Evolutionary conservation across 2,888 invertebrate genomes (phyloP), one percentile per base, ranked within the genome.

Genomic region (Lasioglossum morio): DNA sequence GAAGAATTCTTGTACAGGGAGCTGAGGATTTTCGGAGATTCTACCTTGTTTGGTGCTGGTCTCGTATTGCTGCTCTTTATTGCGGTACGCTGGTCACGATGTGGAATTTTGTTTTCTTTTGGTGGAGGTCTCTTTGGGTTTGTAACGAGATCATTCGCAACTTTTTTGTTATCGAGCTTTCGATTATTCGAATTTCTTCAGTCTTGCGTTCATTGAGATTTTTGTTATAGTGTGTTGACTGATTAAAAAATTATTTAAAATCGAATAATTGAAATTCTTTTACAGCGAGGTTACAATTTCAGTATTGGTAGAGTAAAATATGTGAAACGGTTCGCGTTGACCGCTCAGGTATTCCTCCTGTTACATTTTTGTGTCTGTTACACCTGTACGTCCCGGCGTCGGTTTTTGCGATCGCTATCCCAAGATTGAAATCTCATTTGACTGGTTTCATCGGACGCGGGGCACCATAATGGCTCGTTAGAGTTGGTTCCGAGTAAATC

Each of bases 391-490:
- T 63, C 27, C 60, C 27, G 14, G 5, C 60, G 53, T 70, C 73
- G 70, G 43, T 48, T 84, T 72, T 73, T 77, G 27, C 14, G 27
- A 63, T 75, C 77, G 88, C 87, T 77, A 86, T 91, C 87, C 82
- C 77, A 85, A 91, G 91, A 90, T 91, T 90, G 74, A 80, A 91
- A 88, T 90, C 88, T 90, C 82, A 66, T 66, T 66, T 66, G 66
- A 66, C 66, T 66, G 66, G 87, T 91, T 91, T 90, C 79, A 79
- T 78, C 78, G 80, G 87, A 88, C 85, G 82, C 82, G 82, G 79
- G 82, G 80, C 89, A 84, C 84, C 81, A 79, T 78, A 80, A 86
- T 84, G 86, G 81, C 86, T 91, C 85, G 88, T 91, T 88, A 89
- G 84, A 77, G 37, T 43, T 63, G 48, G 77, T 74, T 30, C 30